Percentiles rank a stretch among this genome's conserved stretches.
Conservation (phyloP, 2,797 vertebrate genomes). For the Darevskia nairensis region DNA sequence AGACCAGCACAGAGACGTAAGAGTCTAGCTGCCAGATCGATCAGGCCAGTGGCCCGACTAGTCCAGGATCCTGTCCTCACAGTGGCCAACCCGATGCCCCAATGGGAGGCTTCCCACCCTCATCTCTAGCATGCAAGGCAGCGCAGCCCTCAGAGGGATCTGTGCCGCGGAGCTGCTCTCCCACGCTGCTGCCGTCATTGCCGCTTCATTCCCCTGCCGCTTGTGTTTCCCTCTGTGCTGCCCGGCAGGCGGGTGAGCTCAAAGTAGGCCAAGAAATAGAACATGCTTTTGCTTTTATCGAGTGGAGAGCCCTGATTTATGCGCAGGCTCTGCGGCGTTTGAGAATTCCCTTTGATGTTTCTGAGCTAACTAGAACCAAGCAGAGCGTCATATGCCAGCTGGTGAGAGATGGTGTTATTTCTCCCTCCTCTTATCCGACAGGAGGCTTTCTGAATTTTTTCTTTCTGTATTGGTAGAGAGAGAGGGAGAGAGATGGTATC, state of each 20-base stretch:
- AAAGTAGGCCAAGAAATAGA: neutral
- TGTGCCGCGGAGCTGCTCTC: too few species aligned
- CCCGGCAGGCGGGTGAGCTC: neutral
- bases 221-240: neutral
- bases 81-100: too few species aligned
- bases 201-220: neutral
- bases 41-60: too few species aligned
- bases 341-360: slow-evolving; percentile 54
- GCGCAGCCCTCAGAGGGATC: neutral
- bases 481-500: neutral
- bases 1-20: neutral
- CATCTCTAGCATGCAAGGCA: neutral
- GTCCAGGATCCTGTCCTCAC: too few species aligned
- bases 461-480: neutral
- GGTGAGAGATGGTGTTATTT: neutral
- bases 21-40: too few species aligned
- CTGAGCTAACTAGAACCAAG: slow-evolving; percentile 33
- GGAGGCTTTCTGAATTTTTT: neutral
- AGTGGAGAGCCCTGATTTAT: slow-evolving; percentile 16
- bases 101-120: too few species aligned
- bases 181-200: too few species aligned
- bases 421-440: neutral
- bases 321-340: neutral
- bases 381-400: neutral
- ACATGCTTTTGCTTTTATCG: neutral